Conservation (phyloP, 2,888 invertebrate species). For the Netelia inedita region DNA sequence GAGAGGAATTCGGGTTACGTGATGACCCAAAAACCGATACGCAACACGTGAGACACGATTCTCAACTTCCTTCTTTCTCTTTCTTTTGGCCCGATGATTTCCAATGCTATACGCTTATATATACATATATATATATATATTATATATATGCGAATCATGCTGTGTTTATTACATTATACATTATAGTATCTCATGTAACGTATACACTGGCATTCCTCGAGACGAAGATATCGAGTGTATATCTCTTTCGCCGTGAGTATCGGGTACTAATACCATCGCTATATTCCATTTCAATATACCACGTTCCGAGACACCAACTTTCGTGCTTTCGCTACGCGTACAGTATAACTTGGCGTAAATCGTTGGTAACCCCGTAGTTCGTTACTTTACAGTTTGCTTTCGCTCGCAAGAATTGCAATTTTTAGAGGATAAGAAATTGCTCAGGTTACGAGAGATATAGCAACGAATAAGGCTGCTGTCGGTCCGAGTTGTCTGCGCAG, state of each 20-base stretch:
- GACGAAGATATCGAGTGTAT: slow-evolving; percentile 32
- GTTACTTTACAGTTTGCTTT: too few species aligned
- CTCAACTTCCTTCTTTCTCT: slow-evolving; percentile 55
- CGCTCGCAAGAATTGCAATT: too few species aligned
- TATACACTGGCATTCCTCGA: slow-evolving; percentile 38
- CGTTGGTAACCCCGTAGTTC: background rate
- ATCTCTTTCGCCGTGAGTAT: slow-evolving; percentile 51
- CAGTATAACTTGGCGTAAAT: slow-evolving; percentile 13
- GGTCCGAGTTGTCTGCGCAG: too few species aligned
- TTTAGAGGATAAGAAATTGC: too few species aligned
- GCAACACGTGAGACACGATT: slow-evolving; percentile 59
- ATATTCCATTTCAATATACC: slow-evolving; percentile 39
- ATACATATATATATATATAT: background rate
- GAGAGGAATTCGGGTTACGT: slow-evolving; percentile 58
- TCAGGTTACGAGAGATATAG: too few species aligned
- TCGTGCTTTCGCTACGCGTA: slow-evolving; percentile 16
- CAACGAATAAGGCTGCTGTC: too few species aligned
- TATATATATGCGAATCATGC: background rate
- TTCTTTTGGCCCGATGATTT: slow-evolving; percentile 47
- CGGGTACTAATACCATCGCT: slow-evolving; percentile 21
- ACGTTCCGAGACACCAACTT: slow-evolving; percentile 49
- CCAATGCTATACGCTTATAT: slow-evolving; percentile 18
- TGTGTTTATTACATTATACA: slow-evolving; percentile 6
- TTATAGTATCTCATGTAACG: slow-evolving; percentile 40
- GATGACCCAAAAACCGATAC: slow-evolving; percentile 53